A percentile compares a stretch with the other conserved stretches of the same genome.
These are phyloP conservation scores for Nanorana parkeri DNA, from an alignment of 2,113 vertebrate genomes.

Conservation along the genomic window DNA sequence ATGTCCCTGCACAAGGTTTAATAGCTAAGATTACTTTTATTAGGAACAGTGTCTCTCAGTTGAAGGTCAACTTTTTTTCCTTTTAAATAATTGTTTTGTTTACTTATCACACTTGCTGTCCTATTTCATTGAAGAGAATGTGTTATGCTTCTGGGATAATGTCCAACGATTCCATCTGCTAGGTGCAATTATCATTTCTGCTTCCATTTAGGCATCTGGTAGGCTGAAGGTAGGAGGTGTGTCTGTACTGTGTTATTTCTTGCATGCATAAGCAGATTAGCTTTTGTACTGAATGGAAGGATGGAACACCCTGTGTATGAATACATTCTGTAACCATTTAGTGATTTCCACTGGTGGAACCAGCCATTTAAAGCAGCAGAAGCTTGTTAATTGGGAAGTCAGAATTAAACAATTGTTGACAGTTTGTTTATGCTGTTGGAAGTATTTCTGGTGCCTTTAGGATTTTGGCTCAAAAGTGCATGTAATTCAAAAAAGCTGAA, in stretches of 20 bases:
- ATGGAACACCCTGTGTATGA: constrained; percentile 37
- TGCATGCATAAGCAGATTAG: constrained; percentile 38
- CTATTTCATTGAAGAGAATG: constrained; percentile 6
- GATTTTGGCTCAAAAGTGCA: neutral
- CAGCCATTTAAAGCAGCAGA: constrained; percentile 19
- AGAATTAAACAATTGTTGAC: neutral
- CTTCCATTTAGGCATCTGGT: constrained; percentile 36
- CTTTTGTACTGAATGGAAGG: constrained; percentile 8
- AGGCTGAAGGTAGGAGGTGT: constrained; percentile 12
- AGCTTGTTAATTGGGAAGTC: constrained; percentile 10
- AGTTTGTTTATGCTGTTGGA: neutral
- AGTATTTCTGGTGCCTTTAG: neutral
- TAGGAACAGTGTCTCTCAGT: neutral
- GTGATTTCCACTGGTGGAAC: too few species aligned
- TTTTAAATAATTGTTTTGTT: constrained; percentile 29
- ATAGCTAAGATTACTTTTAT: constrained; percentile 28
- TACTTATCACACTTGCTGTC: constrained; percentile 13
- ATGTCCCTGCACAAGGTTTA: constrained; percentile 18
- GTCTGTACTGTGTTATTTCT: constrained; percentile 35
- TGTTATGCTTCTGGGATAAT: constrained; percentile 37
- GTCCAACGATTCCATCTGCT: constrained; percentile 50
- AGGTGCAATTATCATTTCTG: constrained; percentile 32
- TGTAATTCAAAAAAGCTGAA: too few species aligned
- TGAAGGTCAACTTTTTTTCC: constrained; percentile 36
- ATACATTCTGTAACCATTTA: neutral